Evolutionary conservation across 2,888 invertebrate genomes (phyloP).

Genomic region (Norana najaformis): DNA sequence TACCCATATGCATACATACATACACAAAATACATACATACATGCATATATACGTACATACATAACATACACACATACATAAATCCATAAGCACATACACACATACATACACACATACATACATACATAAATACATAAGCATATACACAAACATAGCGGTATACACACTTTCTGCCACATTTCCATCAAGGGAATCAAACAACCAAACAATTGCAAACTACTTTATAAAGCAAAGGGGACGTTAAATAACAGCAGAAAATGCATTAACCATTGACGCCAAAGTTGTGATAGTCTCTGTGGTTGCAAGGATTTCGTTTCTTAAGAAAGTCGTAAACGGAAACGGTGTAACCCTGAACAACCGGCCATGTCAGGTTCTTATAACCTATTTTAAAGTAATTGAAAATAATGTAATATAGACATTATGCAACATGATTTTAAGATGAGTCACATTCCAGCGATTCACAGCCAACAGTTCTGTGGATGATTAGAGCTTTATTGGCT

Average conservation of each 20-base stretch:
- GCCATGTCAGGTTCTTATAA: conserved; percentile 55
- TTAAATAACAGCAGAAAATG: conserved; percentile 40
- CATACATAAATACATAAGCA: too few species aligned
- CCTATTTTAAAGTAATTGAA: conserved; percentile 46
- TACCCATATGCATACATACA: too few species aligned
- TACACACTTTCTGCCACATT: too few species aligned
- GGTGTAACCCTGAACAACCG: conserved; percentile 53
- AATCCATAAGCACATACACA: too few species aligned
- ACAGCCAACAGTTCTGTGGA: too few species aligned
- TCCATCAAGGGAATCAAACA: too few species aligned
- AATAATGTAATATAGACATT: background rate
- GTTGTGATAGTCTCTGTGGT: conserved; percentile 66
- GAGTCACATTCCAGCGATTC: background rate
- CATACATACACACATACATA: too few species aligned
- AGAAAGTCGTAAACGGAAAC: conserved; percentile 61
- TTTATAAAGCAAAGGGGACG: background rate
- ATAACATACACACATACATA: too few species aligned
- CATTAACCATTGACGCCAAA: conserved; percentile 63
- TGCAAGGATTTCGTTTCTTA: conserved; percentile 63
- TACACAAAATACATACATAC: too few species aligned
- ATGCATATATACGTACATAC: too few species aligned
- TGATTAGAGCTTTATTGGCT: too few species aligned
- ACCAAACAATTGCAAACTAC: background rate
- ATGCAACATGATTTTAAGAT: background rate
- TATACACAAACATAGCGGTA: too few species aligned